These are phyloP conservation scores for Charaxes varanes DNA, from an alignment of 1,140 invertebrate species.

Conservation along the genomic window DNA sequence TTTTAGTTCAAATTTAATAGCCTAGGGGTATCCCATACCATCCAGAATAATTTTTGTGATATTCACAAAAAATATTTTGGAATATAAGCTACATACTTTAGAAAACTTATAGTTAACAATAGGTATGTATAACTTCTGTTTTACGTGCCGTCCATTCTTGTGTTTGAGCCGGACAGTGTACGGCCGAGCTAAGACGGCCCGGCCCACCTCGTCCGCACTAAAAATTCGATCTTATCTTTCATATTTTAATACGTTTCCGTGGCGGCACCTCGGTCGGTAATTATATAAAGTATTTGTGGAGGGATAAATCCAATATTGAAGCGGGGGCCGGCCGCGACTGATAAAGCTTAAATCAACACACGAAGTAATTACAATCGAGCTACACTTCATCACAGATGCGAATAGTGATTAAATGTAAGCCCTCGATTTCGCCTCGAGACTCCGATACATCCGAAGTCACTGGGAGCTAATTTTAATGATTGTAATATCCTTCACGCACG, in stretches of 20 bases:
- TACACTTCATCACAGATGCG: slow-evolving; percentile 60
- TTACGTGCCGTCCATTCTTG: too few relatives aligned
- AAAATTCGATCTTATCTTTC: slow-evolving; percentile 64
- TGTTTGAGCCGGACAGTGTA: too few relatives aligned
- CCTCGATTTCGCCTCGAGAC: slow-evolving; percentile 1
- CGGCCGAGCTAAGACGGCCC: slow-evolving; percentile 53
- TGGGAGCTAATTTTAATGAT: too few relatives aligned
- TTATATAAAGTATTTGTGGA: slow-evolving; percentile 54
- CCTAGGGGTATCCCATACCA: too few relatives aligned
- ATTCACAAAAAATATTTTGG: too few relatives aligned
- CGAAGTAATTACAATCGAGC: slow-evolving; percentile 64
- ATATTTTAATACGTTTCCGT: slow-evolving; percentile 69
- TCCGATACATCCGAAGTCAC: slow-evolving; percentile 4
- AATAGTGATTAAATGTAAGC: slow-evolving; percentile 58
- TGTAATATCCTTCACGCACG: too few relatives aligned
- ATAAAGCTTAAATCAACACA: slow-evolving; percentile 70
- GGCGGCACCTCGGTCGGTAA: slow-evolving; percentile 54
- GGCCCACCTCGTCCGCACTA: slow-evolving; percentile 56
- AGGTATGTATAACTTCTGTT: too few relatives aligned
- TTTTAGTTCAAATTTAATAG: too few relatives aligned
- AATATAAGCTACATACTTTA: too few relatives aligned
- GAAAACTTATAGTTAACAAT: too few relatives aligned
- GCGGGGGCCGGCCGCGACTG: slow-evolving; percentile 31
- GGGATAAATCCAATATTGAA: slow-evolving; percentile 56
- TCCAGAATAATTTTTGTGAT: too few relatives aligned